A percentile compares a stretch with the other conserved stretches of the same genome.
Conservation (phyloP, 2,797 vertebrate species). For the Pseudocheirus occidentalis region DNA sequence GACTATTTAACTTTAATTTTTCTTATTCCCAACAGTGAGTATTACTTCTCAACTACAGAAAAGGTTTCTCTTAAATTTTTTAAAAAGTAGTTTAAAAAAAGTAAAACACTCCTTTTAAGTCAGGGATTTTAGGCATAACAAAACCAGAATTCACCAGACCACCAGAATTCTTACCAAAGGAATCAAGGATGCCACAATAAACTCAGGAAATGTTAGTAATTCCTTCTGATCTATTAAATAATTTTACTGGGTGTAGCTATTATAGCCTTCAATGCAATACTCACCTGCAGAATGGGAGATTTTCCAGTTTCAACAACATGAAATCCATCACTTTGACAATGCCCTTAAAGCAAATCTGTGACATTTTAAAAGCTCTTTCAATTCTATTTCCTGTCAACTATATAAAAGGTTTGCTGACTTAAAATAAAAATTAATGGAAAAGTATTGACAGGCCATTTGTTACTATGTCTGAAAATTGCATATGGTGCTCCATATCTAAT, state of each 20-base stretch:
- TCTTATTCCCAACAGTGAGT: conserved; percentile 16
- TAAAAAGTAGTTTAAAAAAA: neutral
- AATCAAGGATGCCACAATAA: conserved; percentile 2
- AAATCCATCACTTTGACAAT: conserved; percentile 12
- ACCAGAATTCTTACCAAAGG: conserved; percentile 13
- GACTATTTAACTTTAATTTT: neutral
- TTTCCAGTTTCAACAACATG: conserved; percentile 6
- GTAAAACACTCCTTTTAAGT: conserved; percentile 27
- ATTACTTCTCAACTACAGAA: neutral
- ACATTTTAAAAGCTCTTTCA: conserved; percentile 41
- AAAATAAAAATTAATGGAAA: conserved; percentile 10
- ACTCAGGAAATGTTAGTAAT: neutral
- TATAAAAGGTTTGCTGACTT: conserved; percentile 9
- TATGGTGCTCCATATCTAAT: conserved; percentile 35
- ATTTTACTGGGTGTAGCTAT: neutral
- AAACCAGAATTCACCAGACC: conserved; percentile 37
- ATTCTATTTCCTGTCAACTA: conserved; percentile 1
- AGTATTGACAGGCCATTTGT: neutral
- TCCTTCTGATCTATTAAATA: neutral
- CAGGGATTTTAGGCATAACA: conserved; percentile 41
- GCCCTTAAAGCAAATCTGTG: neutral
- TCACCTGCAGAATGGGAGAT: conserved; percentile 18
- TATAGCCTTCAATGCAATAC: conserved; percentile 26
- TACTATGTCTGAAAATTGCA: conserved; percentile 48
- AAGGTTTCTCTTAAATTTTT: neutral